phyloP scores from a whole-genome alignment of 2,113 vertebrate genomes.

The Heteronetta atricapilla region DNA sequence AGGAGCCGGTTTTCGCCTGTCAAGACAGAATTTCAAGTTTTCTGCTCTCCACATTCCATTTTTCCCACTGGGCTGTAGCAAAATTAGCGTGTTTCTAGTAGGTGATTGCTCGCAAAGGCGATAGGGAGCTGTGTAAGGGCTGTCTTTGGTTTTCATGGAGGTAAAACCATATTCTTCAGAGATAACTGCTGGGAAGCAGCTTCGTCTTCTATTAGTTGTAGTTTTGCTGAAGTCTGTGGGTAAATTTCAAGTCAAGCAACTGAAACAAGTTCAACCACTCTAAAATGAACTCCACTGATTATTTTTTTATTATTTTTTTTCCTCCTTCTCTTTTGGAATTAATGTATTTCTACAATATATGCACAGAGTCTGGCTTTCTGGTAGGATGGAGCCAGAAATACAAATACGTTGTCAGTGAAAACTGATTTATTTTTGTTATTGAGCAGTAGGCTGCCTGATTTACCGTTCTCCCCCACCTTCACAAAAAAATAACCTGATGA shows the following conservation, averaged over 20 bases:
- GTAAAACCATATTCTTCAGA: neutral
- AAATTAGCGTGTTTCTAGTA: no score
- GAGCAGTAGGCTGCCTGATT: neutral
- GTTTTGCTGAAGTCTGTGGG: neutral
- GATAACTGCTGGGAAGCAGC: neutral
- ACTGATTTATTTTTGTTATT: neutral
- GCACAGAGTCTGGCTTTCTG: fast-evolving
- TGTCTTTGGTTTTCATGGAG: no score
- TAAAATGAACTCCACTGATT: neutral
- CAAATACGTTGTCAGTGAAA: neutral
- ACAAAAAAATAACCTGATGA: neutral
- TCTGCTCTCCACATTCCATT: no score
- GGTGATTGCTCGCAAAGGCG: no score
- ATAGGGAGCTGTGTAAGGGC: no score
- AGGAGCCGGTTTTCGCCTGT: no score
- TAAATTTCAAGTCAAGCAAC: neutral
- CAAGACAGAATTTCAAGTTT: no score
- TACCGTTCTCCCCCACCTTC: neutral
- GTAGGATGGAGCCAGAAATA: neutral
- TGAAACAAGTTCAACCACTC: neutral
- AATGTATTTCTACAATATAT: neutral
- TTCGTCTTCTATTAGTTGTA: neutral
- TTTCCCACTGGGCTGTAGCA: no score
- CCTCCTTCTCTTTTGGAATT: neutral
- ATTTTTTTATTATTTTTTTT: fast-evolving